A percentile compares a stretch with the other conserved stretches of the same genome.
These are phyloP conservation scores for Bathynomus jamesi DNA, from an alignment of 1,140 invertebrate genomes.

Conservation along the genomic window DNA sequence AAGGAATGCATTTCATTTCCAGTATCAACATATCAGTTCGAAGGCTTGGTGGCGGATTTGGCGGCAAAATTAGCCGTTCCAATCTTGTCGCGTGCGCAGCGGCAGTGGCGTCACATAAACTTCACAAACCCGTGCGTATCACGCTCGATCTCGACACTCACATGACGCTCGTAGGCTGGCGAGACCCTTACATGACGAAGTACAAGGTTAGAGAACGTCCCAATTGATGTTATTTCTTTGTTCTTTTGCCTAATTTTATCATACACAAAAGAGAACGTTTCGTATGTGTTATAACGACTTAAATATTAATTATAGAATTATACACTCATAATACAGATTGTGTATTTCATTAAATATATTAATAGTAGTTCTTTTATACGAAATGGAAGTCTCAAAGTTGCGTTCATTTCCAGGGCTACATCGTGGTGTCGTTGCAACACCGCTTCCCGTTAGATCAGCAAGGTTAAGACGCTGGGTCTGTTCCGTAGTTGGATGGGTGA, in stretches of 20 bases:
- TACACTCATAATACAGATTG: too few relatives aligned
- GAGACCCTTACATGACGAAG: constrained; percentile 13
- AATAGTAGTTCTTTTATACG: too few relatives aligned
- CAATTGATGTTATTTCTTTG: not conserved
- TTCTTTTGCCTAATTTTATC: not conserved
- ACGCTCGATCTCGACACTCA: constrained; percentile 16
- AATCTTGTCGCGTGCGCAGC: constrained; percentile 11
- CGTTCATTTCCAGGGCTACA: too few relatives aligned
- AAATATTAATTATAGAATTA: not conserved
- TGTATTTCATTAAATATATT: too few relatives aligned
- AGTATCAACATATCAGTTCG: constrained; percentile 27
- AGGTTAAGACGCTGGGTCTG: too few relatives aligned
- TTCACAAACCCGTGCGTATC: constrained; percentile 18
- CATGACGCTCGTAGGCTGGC: constrained; percentile 16
- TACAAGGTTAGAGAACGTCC: too few relatives aligned
- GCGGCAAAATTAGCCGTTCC: constrained; percentile 22
- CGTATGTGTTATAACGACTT: not conserved
- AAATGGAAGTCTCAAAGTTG: too few relatives aligned
- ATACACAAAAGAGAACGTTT: not conserved
- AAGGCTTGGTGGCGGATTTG: constrained; percentile 33
- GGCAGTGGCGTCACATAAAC: constrained; percentile 21
- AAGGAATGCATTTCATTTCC: not conserved
- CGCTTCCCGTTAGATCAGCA: too few relatives aligned
- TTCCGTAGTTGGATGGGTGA: too few relatives aligned
- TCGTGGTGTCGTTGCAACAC: too few relatives aligned